Conservation (phyloP, 92 coral and sea anemone genomes). For the Palythoa grandiflora region DNA sequence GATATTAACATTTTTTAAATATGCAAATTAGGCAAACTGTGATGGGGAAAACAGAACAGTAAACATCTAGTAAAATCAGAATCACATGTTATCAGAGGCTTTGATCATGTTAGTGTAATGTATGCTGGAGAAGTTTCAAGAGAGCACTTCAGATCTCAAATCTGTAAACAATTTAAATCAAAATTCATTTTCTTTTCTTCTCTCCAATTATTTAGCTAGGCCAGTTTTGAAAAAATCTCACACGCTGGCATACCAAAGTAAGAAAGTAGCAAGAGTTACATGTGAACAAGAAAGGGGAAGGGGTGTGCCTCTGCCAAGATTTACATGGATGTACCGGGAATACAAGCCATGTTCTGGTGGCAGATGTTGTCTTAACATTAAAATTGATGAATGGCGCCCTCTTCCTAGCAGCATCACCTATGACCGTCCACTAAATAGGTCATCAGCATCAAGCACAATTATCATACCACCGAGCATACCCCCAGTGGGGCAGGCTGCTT, state of each 20-base stretch:
- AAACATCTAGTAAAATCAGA: no score
- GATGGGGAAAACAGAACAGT: no score
- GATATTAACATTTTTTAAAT: no score
- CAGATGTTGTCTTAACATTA: not conserved
- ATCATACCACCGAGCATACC: constrained; percentile 26
- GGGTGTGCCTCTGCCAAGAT: constrained; percentile 19
- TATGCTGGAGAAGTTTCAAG: no score
- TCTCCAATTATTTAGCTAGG: constrained; percentile 18
- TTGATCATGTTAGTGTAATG: no score
- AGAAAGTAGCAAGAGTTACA: not conserved
- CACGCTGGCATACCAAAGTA: not conserved
- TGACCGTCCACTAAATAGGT: not conserved
- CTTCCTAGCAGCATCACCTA: constrained; percentile 32
- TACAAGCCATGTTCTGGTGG: not conserved
- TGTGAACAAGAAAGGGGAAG: not conserved
- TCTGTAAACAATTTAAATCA: not conserved
- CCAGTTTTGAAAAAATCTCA: not conserved
- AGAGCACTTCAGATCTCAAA: no score
- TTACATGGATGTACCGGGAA: constrained; percentile 18
- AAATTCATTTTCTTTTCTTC: not conserved
- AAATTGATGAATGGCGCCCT: not conserved
- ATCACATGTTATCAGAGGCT: no score
- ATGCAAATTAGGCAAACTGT: no score
- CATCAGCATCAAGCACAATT: not conserved
- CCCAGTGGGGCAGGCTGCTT: not conserved